These are phyloP conservation scores for Rhabdomys pumilio DNA, from an alignment of 2,797 vertebrate species.

Conservation along the genomic window DNA sequence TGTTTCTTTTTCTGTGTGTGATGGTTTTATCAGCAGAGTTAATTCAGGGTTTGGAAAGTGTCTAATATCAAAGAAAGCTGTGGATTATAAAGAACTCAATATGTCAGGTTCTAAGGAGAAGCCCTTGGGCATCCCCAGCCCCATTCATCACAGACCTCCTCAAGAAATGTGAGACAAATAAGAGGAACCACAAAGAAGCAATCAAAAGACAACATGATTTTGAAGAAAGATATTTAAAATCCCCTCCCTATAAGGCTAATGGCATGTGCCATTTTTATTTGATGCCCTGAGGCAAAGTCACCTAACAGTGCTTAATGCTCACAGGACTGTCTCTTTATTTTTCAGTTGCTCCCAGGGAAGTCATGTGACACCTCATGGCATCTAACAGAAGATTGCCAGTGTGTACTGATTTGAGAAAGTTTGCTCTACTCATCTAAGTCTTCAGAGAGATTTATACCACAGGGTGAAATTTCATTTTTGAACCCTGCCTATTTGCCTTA, in stretches of 20 bases:
- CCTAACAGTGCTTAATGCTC: conserved; percentile 71
- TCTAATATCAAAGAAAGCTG: conserved; percentile 72
- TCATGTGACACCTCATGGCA: conserved; percentile 57
- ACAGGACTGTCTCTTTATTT: conserved; percentile 81
- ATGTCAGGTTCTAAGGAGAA: conserved; percentile 40
- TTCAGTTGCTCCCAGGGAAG: conserved; percentile 62
- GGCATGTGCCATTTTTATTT: conserved; percentile 82
- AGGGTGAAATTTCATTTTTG: conserved; percentile 70
- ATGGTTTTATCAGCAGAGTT: conserved; percentile 30
- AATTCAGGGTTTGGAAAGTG: conserved; percentile 69
- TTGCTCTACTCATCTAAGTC: conserved; percentile 68
- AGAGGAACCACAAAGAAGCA: conserved; percentile 64
- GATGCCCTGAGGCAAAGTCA: conserved; percentile 79
- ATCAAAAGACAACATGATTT: conserved; percentile 78
- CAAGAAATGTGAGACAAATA: conserved; percentile 72
- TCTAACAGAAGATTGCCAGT: conserved; percentile 69
- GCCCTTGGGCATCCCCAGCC: not conserved
- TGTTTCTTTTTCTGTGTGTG: not conserved
- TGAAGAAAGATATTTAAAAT: conserved; percentile 76
- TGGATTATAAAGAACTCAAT: conserved; percentile 69
- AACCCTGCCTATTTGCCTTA: conserved; percentile 79
- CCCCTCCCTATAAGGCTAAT: conserved; percentile 53
- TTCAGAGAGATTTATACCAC: conserved; percentile 69
- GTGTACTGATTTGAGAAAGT: conserved; percentile 46
- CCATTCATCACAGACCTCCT: not conserved